These are phyloP conservation scores for Myrmophylax atrothorax DNA, from an alignment of 2,113 vertebrate species.

Conservation along the genomic window DNA sequence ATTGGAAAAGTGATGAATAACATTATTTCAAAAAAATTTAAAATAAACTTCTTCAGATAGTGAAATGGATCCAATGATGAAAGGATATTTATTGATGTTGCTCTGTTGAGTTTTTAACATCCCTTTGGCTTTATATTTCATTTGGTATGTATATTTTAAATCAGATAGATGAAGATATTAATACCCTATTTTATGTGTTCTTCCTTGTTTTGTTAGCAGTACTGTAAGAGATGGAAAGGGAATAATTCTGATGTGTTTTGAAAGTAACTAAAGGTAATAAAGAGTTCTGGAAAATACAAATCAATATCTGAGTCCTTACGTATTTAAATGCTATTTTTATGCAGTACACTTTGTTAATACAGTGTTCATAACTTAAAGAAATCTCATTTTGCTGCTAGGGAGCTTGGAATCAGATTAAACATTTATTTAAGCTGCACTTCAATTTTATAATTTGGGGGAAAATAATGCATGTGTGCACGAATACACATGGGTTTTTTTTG, in stretches of 20 bases:
- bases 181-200: background rate
- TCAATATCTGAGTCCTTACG: background rate
- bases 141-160: background rate
- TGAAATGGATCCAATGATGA: background rate
- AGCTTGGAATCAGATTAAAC: background rate
- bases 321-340: conserved; percentile 8
- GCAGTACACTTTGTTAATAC: background rate
- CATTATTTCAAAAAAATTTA: background rate
- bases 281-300: background rate
- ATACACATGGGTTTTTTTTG: background rate
- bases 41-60: background rate
- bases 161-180: background rate
- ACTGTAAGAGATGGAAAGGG: background rate
- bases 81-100: background rate
- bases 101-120: background rate
- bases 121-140: background rate
- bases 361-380: background rate
- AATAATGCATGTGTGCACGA: background rate
- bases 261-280: conserved; percentile 8
- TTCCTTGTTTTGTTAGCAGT: background rate
- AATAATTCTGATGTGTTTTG: background rate
- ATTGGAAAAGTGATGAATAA: background rate
- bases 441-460: background rate
- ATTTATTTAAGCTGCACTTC: conserved; percentile 16
- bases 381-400: background rate